Evolutionary conservation across 2,113 vertebrate genomes (phyloP).

Genomic region (Planiliza haematocheilus): DNA sequence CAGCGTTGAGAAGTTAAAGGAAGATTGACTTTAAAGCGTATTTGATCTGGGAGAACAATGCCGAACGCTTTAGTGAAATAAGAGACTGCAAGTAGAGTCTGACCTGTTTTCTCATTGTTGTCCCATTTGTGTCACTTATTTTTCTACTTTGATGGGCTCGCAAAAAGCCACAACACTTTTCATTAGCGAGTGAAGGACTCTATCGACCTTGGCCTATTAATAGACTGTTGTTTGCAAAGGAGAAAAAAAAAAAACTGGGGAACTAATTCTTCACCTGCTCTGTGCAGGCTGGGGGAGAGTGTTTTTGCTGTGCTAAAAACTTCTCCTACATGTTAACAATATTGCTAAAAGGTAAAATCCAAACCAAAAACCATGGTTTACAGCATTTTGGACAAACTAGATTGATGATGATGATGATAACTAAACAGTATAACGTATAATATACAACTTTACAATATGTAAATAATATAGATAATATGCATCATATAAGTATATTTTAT

Average conservation of each 20-base stretch:
- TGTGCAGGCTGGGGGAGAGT: not conserved
- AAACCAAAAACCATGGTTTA: no score
- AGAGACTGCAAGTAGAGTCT: constrained; percentile 25
- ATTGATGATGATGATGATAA: no score
- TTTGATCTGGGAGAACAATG: constrained; percentile 1
- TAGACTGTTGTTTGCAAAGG: constrained; percentile 57
- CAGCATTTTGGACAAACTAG: no score
- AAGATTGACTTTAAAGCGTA: not conserved
- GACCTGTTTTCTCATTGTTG: constrained; percentile 65
- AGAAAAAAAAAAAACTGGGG: not conserved
- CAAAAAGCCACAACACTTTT: constrained; percentile 49
- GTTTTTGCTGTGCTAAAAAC: not conserved
- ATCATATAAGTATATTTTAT: no score
- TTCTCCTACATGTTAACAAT: no score
- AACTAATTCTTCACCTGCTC: constrained; percentile 39
- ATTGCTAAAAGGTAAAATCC: no score
- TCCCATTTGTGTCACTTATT: constrained; percentile 76
- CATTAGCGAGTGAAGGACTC: constrained; percentile 64
- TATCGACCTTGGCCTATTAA: constrained; percentile 74
- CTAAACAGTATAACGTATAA: no score
- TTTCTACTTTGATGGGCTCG: constrained; percentile 61
- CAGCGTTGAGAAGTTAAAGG: not conserved
- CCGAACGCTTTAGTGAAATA: constrained; percentile 20
- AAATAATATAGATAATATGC: no score
- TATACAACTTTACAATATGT: no score